These are phyloP conservation scores for Megalonaias nervosa DNA, from an alignment of 1,140 invertebrate genomes.

Conservation along the genomic window DNA sequence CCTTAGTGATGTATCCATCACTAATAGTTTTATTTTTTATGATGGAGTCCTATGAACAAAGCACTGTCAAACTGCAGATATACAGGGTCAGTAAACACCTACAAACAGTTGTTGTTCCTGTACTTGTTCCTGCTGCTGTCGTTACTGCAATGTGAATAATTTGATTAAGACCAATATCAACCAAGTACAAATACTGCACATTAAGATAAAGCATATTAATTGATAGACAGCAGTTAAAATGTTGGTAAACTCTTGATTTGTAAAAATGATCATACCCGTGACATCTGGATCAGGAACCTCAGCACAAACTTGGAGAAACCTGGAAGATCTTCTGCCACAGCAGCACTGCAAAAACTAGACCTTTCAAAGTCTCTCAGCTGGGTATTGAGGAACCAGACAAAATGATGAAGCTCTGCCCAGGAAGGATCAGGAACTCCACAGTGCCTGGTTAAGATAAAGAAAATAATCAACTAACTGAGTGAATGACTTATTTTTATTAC, in stretches of 20 bases:
- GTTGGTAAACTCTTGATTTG: not conserved
- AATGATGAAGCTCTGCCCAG: slow-evolving; percentile 64
- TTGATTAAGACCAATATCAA: not conserved
- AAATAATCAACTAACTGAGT: not conserved
- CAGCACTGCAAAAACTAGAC: slow-evolving; percentile 50
- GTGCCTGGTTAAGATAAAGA: slow-evolving; percentile 34
- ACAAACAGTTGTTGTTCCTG: not conserved
- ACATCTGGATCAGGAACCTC: slow-evolving; percentile 54
- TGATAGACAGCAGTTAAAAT: not conserved
- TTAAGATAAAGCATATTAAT: not conserved
- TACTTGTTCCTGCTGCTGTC: not conserved
- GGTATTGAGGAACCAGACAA: slow-evolving; percentile 61
- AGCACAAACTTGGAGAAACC: too few species aligned
- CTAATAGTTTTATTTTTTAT: too few species aligned
- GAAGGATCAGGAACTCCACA: slow-evolving; percentile 60
- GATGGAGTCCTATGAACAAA: too few species aligned
- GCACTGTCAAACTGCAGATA: too few species aligned
- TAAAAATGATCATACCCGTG: slow-evolving; percentile 47
- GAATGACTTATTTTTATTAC: too few species aligned
- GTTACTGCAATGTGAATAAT: not conserved
- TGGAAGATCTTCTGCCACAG: slow-evolving; percentile 46
- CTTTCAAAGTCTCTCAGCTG: slow-evolving; percentile 57
- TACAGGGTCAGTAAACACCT: too few species aligned
- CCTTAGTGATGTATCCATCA: too few species aligned
- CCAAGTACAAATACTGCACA: not conserved